A percentile compares a stretch with the other conserved stretches of the same genome.
Conservation (phyloP, 2,797 vertebrate genomes). For the Cichlasoma orientale region DNA sequence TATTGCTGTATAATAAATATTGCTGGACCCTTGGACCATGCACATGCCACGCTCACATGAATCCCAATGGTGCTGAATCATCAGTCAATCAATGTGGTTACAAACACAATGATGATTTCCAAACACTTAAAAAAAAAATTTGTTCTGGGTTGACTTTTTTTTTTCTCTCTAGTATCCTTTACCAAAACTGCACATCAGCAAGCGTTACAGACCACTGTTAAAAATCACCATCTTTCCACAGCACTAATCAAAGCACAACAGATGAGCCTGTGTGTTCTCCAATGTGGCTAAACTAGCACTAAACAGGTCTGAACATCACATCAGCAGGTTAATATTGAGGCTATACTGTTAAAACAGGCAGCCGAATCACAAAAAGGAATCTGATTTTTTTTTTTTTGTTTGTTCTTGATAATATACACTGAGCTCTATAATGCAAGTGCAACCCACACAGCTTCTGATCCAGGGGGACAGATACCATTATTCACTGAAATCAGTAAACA, state of each 20-base stretch:
- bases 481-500: constrained; percentile 58
- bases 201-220: constrained; percentile 69
- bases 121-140: constrained; percentile 42
- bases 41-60: constrained; percentile 60
- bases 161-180: constrained; percentile 28
- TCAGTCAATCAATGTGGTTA: constrained; percentile 49
- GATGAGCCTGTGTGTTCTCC: constrained; percentile 69
- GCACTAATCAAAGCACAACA: constrained; percentile 69
- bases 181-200: constrained; percentile 66
- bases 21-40: constrained; percentile 74
- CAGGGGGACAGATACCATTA: constrained; percentile 67
- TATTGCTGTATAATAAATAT: constrained; percentile 83
- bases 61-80: constrained; percentile 42
- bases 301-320: constrained; percentile 71
- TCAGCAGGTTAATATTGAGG: constrained; percentile 79
- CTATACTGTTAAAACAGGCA: constrained; percentile 73
- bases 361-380: constrained; percentile 55
- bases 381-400: constrained; percentile 19
- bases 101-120: constrained; percentile 50
- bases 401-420: constrained; percentile 42
- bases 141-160: constrained; percentile 30
- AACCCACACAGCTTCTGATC: constrained; percentile 72
- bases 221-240: constrained; percentile 68
- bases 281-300: constrained; percentile 67
- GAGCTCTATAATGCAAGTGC: constrained; percentile 62